Evolutionary conservation across 2,888 invertebrate species (phyloP), one percentile per base, ranked within the genome.

Genomic region (Drosophila mayaguana): DNA sequence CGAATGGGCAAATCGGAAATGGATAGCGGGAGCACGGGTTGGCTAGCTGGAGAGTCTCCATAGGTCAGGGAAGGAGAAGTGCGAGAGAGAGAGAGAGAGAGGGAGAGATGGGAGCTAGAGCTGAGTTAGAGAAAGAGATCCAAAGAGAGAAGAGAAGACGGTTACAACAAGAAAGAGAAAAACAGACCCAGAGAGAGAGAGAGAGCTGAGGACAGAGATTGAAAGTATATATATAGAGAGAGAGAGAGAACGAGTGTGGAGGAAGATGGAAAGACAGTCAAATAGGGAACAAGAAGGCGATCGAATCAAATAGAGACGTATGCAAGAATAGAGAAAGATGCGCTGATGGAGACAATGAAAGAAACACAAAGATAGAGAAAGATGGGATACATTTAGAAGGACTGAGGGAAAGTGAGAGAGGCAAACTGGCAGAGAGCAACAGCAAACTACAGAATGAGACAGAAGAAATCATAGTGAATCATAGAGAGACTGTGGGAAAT

Each of bases 401-500:
- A 22, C 22, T 6, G 22, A 22, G 8, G 1, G 16, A 6, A 14
- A 38, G 38, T 2, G 38, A 38, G 7, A n/a, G 5, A 12, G 4
- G 20, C 3, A 16, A 0, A 38, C 1, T 16, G 7, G 0, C 0
- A 1, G 18, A 11, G 18, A 42, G 9, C 11, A 2, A 18, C 3
- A 25, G 2, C 25, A 4, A 25, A 25, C 4, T 25, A 25, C 3
- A 4, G 6, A 38, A 2, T 3, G n/a, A n/a, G n/a, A n/a, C n/a
- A n/a, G n/a, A n/a, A n/a, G n/a, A n/a, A n/a, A n/a, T n/a, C n/a
- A n/a, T n/a, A n/a, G 36, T 6, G 36, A 36, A 16, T 1, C 14
- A 36, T 36, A 16, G 5, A 16, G 36, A 14, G 1, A 2, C 16
- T 16, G 14, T 16, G 14, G 0, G 5, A 36, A 4, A 36, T 16